phyloP scores from a whole-genome alignment of 2,113 vertebrate genomes.

The Sebastes fasciatus region DNA sequence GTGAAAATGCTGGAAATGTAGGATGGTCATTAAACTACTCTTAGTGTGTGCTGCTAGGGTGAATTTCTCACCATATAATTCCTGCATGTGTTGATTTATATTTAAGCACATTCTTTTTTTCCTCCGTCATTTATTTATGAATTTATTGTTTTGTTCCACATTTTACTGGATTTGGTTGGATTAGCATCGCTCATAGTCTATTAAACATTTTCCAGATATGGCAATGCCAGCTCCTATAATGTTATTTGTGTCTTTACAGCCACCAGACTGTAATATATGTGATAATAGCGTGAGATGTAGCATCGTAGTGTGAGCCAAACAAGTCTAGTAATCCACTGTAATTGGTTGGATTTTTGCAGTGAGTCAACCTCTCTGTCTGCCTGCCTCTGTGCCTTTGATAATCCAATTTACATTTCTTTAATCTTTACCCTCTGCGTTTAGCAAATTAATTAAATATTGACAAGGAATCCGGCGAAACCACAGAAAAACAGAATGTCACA shows the following conservation, averaged over 20 bases:
- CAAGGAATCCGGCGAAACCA: slow-evolving; percentile 81
- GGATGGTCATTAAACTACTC: slow-evolving; percentile 28
- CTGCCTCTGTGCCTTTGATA: slow-evolving; percentile 79
- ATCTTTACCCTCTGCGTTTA: slow-evolving; percentile 86
- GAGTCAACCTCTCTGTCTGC: slow-evolving; percentile 81
- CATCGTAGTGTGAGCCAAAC: slow-evolving; percentile 78
- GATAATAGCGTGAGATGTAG: slow-evolving; percentile 77
- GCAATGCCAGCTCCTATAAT: slow-evolving; percentile 73
- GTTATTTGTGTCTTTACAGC: slow-evolving; percentile 74
- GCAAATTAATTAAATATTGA: slow-evolving; percentile 87
- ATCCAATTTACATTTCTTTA: slow-evolving; percentile 87
- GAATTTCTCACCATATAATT: slow-evolving; percentile 16
- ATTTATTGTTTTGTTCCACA: slow-evolving; percentile 77
- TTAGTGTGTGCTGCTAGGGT: slow-evolving; percentile 8
- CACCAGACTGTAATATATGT: slow-evolving; percentile 78
- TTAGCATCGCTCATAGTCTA: slow-evolving; percentile 80
- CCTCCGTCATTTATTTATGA: slow-evolving; percentile 68
- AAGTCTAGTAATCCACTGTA: slow-evolving; percentile 82
- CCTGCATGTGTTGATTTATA: slow-evolving; percentile 44
- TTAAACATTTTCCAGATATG: slow-evolving; percentile 81
- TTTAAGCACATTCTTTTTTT: slow-evolving; percentile 47
- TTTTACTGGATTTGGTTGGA: slow-evolving; percentile 80
- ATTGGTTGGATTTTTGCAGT: slow-evolving; percentile 84
- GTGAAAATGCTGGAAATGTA: slow-evolving; percentile 25
- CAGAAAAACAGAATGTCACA: slow-evolving; percentile 83